phyloP scores from a whole-genome alignment of 2,113 vertebrate species.

The Orthochromis malagaraziensis region DNA sequence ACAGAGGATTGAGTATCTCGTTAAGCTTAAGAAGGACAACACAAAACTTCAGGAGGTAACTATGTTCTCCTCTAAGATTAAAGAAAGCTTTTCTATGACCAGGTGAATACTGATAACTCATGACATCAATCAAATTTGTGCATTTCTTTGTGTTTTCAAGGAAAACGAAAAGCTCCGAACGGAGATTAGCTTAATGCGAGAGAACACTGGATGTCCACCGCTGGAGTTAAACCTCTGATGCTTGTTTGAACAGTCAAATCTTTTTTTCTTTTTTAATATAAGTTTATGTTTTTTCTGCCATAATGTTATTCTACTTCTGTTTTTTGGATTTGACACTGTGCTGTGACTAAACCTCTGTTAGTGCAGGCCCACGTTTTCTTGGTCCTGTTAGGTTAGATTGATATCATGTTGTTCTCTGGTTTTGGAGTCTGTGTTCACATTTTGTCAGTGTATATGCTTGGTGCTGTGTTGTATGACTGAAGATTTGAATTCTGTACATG shows the following conservation, averaged over 20 bases:
- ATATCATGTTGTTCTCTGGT: background rate
- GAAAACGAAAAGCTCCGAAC: slow-evolving; percentile 79
- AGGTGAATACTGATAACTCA: background rate
- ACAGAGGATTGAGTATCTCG: slow-evolving; percentile 94
- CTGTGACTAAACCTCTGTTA: background rate
- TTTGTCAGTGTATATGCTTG: background rate
- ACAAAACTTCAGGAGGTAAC: slow-evolving; percentile 84
- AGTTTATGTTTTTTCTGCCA: background rate
- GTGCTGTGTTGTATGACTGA: background rate
- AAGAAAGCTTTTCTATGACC: background rate
- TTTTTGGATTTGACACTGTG: background rate
- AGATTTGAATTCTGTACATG: background rate
- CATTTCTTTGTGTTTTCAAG: slow-evolving; percentile 51
- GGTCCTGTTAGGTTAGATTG: background rate
- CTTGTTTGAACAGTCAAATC: background rate
- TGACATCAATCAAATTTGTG: background rate
- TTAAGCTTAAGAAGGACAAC: slow-evolving; percentile 91
- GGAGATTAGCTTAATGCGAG: slow-evolving; percentile 66
- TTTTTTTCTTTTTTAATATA: background rate
- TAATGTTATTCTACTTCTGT: background rate
- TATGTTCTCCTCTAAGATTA: background rate
- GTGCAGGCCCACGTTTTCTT: background rate
- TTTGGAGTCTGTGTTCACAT: background rate
- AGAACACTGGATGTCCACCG: background rate
- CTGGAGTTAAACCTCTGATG: background rate